Evolutionary conservation across 2,797 vertebrate species (phyloP).

Genomic region (Coregonus ussuriensis): DNA sequence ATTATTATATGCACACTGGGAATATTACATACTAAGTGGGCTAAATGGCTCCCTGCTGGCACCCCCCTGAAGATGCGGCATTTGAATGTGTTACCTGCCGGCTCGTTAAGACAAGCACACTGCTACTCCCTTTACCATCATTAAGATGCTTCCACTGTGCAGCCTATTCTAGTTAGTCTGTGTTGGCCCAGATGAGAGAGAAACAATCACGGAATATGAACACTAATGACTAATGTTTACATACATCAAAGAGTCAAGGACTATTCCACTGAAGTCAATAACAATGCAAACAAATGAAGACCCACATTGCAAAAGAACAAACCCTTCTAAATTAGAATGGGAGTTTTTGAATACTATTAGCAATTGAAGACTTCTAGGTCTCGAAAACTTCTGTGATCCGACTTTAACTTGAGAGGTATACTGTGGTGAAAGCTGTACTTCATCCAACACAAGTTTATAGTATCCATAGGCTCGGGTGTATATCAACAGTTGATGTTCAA

Average conservation of each 20-base stretch:
- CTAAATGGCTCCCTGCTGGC: constrained; percentile 14
- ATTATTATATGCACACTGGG: constrained; percentile 8
- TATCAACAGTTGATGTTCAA: no score
- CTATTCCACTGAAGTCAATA: neutral
- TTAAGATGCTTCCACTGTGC: constrained; percentile 6
- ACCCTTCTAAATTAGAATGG: no score
- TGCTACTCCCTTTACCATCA: neutral
- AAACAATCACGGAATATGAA: neutral
- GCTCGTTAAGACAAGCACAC: constrained; percentile 20
- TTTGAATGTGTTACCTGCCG: constrained; percentile 22
- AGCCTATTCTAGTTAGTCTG: constrained; percentile 8
- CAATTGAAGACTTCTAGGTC: neutral
- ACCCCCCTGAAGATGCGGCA: constrained; percentile 4
- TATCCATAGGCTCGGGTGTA: no score
- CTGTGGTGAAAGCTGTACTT: neutral
- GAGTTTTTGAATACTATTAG: neutral
- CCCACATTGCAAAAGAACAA: no score
- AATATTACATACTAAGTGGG: constrained; percentile 15
- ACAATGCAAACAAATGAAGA: no score
- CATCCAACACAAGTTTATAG: no score
- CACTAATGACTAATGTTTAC: neutral
- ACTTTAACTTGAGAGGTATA: neutral
- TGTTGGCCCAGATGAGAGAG: constrained; percentile 1
- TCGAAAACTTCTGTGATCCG: neutral
- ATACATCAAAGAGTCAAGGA: neutral